Conservation (phyloP, 2,113 vertebrate genomes). For the Malaclemys terrapin region DNA sequence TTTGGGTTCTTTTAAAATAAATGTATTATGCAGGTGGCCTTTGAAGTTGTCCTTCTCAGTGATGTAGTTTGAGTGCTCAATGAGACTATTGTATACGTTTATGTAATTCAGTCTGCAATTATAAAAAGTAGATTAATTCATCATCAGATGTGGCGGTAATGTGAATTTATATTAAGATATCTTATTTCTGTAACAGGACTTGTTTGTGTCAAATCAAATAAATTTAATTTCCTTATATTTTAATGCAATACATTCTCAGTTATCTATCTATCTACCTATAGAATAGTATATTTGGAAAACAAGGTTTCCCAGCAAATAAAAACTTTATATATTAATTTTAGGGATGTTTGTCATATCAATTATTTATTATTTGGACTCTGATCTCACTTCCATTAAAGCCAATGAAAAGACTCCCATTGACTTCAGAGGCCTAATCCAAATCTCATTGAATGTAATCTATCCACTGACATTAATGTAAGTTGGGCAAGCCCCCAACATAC, state of each 20-base stretch:
- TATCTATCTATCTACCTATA: not conserved
- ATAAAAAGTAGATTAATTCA: slow-evolving; percentile 63
- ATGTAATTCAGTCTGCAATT: slow-evolving; percentile 49
- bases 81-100: slow-evolving; percentile 38
- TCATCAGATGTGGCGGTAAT: slow-evolving; percentile 50
- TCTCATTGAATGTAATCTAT: slow-evolving; percentile 16
- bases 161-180: slow-evolving; percentile 57
- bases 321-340: slow-evolving; percentile 63
- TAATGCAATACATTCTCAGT: slow-evolving; percentile 48
- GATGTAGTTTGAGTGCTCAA: not conserved
- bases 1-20: slow-evolving; percentile 74
- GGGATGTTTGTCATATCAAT: slow-evolving; percentile 64
- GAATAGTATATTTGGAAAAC: not conserved
- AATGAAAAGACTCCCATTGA: slow-evolving; percentile 56
- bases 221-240: slow-evolving; percentile 45
- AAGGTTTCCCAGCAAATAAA: not conserved
- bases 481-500: not conserved
- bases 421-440: not conserved
- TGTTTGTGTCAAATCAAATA: slow-evolving; percentile 63
- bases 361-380: slow-evolving; percentile 56
- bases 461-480: not conserved
- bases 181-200: slow-evolving; percentile 60
- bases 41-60: slow-evolving; percentile 82
- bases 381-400: slow-evolving; percentile 35
- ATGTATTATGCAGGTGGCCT: slow-evolving; percentile 76